Evolutionary conservation across 2,113 vertebrate genomes (phyloP).

Genomic region (Micromys minutus): DNA sequence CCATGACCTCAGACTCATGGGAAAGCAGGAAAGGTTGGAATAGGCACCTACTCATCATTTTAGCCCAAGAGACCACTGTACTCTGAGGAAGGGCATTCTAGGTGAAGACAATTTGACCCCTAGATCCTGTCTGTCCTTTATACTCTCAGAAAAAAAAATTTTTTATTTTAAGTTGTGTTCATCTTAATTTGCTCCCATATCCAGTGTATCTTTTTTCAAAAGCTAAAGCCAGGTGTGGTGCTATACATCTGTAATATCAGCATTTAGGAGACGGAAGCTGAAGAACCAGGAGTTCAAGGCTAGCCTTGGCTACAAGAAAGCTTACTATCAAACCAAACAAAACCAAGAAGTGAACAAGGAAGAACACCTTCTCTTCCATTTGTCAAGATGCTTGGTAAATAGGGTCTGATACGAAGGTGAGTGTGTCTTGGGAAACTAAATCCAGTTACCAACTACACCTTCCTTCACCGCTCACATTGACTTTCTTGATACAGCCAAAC

Average conservation of each 20-base stretch:
- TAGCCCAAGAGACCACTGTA: background rate
- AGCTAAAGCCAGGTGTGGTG: background rate
- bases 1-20: background rate
- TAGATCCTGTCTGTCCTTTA: background rate
- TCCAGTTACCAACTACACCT: background rate
- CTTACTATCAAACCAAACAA: background rate
- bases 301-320: background rate
- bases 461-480: background rate
- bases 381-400: background rate
- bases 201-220: background rate
- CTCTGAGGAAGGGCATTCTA: background rate
- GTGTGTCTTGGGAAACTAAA: background rate
- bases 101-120: background rate
- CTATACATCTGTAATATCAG: background rate
- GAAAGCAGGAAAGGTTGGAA: background rate
- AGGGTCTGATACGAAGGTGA: background rate
- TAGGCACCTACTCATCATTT: background rate
- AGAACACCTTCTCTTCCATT: background rate
- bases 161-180: constrained; percentile 6
- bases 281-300: background rate
- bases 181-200: constrained; percentile 28
- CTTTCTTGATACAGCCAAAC: background rate
- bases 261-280: background rate
- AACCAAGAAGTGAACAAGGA: background rate
- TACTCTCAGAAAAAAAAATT: background rate